phyloP scores from a whole-genome alignment of 1,140 invertebrate genomes.

The Tetragonula clypearis region DNA sequence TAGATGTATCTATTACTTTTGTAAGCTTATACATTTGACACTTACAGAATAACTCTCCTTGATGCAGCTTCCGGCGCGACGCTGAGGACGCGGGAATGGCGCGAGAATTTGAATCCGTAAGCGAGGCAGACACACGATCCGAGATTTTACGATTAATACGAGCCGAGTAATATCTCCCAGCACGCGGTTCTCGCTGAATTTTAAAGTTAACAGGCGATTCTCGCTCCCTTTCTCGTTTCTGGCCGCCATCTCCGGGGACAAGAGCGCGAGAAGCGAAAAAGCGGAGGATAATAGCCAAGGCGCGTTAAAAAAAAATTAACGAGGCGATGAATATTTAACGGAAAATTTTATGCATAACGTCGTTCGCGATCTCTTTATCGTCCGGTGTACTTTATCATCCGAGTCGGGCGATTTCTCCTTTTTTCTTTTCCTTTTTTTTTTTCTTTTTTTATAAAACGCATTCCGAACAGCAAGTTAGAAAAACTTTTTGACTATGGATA shows the following conservation, averaged over 20 bases:
- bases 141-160: constrained; percentile 16
- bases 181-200: constrained; percentile 9
- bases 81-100: not conserved
- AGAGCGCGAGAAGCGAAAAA: not conserved
- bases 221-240: not conserved
- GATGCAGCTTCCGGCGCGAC: no score
- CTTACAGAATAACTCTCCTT: no score
- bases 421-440: constrained; percentile 4
- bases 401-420: not conserved
- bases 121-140: not conserved
- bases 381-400: constrained; percentile 35
- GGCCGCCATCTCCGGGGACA: not conserved
- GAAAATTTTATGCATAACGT: constrained; percentile 52
- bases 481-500: not conserved
- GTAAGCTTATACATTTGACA: no score
- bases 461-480: not conserved
- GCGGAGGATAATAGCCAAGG: constrained; percentile 30
- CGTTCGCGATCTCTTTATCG: constrained; percentile 45
- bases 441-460: constrained; percentile 39
- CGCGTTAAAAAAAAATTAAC: constrained; percentile 51
- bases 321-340: constrained; percentile 57
- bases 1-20: no score
- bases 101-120: not conserved
- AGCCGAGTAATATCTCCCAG: not conserved
- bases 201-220: constrained; percentile 11